These are phyloP conservation scores for Bombylius major DNA, from an alignment of 2,888 invertebrate genomes.

Conservation along the genomic window DNA sequence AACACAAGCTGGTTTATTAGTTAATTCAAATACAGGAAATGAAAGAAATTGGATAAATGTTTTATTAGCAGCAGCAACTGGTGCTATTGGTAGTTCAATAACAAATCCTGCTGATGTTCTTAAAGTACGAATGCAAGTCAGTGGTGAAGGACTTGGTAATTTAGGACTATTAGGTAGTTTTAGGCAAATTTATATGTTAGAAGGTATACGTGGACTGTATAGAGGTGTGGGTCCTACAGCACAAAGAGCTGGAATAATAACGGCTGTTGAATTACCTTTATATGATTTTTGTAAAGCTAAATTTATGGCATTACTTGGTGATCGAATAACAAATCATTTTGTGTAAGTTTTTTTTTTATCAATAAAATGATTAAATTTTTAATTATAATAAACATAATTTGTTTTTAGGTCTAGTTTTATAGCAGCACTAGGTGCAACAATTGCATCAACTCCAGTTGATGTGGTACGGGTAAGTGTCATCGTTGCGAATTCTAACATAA, in stretches of 20 bases:
- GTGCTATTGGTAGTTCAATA: slow-evolving; percentile 86
- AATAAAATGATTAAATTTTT: not conserved
- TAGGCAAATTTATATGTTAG: slow-evolving; percentile 64
- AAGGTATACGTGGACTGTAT: slow-evolving; percentile 81
- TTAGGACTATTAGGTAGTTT: slow-evolving; percentile 62
- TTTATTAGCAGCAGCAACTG: slow-evolving; percentile 53
- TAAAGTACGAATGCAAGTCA: slow-evolving; percentile 85
- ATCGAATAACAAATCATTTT: slow-evolving; percentile 76
- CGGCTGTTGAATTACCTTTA: slow-evolving; percentile 85
- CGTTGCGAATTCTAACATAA: not conserved
- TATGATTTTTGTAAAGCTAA: slow-evolving; percentile 82
- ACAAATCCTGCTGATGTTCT: slow-evolving; percentile 94
- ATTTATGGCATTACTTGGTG: slow-evolving; percentile 56
- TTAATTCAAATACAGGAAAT: slow-evolving; percentile 34
- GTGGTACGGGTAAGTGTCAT: slow-evolving; percentile 71
- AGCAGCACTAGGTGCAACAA: slow-evolving; percentile 83
- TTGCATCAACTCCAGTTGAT: slow-evolving; percentile 90
- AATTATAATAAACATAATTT: not conserved
- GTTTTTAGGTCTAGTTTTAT: slow-evolving; percentile 69
- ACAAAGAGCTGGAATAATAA: slow-evolving; percentile 85
- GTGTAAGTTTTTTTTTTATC: slow-evolving; percentile 41
- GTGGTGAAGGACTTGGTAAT: slow-evolving; percentile 44
- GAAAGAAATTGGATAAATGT: slow-evolving; percentile 56
- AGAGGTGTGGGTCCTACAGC: slow-evolving; percentile 85
- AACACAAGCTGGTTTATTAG: slow-evolving; percentile 40